These are phyloP conservation scores for Lepidonotus clava DNA, from an alignment of 2,888 invertebrate species.

Conservation along the genomic window DNA sequence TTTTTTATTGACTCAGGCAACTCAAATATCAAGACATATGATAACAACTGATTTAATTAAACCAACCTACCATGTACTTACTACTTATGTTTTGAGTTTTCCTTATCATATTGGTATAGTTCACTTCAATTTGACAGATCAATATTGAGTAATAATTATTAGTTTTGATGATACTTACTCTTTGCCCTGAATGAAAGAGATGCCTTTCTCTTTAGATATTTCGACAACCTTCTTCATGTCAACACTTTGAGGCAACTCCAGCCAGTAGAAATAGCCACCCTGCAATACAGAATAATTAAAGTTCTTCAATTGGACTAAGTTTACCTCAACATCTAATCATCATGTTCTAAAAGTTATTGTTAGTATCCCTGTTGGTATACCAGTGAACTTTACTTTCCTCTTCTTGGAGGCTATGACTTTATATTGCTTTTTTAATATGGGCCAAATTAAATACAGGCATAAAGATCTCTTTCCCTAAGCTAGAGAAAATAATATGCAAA, in stretches of 20 bases:
- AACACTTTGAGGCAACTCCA: constrained; percentile 81
- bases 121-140: neutral
- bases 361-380: neutral
- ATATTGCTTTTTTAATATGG: neutral
- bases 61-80: neutral
- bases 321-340: neutral
- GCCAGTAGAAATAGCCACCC: constrained; percentile 86
- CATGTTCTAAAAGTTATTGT: too few relatives aligned
- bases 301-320: neutral
- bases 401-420: neutral
- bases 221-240: constrained; percentile 65
- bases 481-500: too few relatives aligned
- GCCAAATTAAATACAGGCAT: neutral
- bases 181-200: neutral
- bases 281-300: constrained; percentile 72
- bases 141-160: neutral
- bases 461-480: too few relatives aligned
- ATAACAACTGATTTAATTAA: neutral
- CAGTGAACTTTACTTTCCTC: neutral
- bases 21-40: neutral
- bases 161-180: neutral
- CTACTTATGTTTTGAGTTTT: neutral
- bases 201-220: neutral
- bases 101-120: neutral
- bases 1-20: neutral